phyloP scores from a whole-genome alignment of 2,113 vertebrate species.

The Origma solitaria region DNA sequence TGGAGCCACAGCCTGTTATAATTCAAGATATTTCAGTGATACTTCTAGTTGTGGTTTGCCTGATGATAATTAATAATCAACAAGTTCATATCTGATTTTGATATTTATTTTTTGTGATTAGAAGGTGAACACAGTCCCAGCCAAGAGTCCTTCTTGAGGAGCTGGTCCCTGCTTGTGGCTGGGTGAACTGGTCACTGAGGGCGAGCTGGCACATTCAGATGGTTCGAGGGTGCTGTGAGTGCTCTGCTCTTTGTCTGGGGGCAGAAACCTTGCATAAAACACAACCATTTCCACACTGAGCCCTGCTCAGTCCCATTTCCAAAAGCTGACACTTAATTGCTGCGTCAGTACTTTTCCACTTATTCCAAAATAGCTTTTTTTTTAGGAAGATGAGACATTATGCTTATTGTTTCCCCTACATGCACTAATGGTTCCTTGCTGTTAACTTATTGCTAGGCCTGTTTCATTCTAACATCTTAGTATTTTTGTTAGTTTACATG shows the following conservation, averaged over 20 bases:
- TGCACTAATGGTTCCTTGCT: slow-evolving; percentile 91
- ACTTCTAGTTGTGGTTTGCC: background rate
- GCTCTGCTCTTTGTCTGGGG: background rate
- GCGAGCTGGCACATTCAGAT: background rate
- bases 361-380: slow-evolving; percentile 13
- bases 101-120: background rate
- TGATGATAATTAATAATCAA: background rate
- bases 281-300: background rate
- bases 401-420: slow-evolving; percentile 83
- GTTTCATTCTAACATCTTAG: slow-evolving; percentile 85
- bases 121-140: background rate
- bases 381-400: slow-evolving; percentile 84
- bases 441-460: slow-evolving; percentile 88
- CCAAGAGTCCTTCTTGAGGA: background rate
- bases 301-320: background rate
- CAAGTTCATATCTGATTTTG: background rate
- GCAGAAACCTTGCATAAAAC: background rate
- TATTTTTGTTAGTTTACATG: slow-evolving; percentile 84
- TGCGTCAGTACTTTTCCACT: slow-evolving; percentile 39
- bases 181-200: background rate
- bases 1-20: background rate
- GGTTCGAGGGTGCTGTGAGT: background rate
- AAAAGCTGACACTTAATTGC: slow-evolving; percentile 69
- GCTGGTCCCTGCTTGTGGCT: background rate
- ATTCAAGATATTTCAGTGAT: background rate